Conservation (phyloP, 2,888 invertebrate genomes). For the Tuberolachnus salignus region DNA sequence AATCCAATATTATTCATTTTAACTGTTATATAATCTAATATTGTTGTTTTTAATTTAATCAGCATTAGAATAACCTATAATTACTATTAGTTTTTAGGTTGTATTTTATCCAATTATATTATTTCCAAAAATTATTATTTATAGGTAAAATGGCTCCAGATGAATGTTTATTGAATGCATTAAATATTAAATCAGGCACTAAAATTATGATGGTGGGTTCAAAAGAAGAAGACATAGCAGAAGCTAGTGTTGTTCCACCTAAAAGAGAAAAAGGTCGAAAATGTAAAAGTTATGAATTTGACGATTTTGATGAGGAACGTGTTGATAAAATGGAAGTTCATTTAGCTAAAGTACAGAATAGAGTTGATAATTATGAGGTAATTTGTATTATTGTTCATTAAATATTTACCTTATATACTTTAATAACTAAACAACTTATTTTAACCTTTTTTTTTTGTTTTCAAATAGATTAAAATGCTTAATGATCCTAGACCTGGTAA, state of each 20-base stretch:
- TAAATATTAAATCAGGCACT: constrained; percentile 83
- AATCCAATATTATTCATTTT: too few relatives aligned
- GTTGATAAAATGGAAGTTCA: constrained; percentile 74
- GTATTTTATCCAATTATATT: neutral
- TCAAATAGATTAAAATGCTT: constrained; percentile 70
- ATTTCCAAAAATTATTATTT: constrained; percentile 24
- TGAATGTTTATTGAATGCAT: constrained; percentile 73
- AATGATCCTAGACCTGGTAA: constrained; percentile 84
- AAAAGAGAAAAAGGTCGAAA: constrained; percentile 55
- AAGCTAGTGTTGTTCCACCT: constrained; percentile 79
- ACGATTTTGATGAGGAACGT: constrained; percentile 91
- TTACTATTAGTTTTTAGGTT: too few relatives aligned
- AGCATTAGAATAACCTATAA: too few relatives aligned
- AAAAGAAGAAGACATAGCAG: constrained; percentile 86
- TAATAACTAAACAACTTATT: neutral
- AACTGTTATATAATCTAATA: too few relatives aligned
- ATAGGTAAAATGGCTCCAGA: constrained; percentile 84
- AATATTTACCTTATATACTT: neutral
- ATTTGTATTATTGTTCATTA: constrained; percentile 10
- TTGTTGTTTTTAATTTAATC: too few relatives aligned
- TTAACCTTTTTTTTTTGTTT: too few relatives aligned
- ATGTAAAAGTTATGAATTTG: constrained; percentile 67
- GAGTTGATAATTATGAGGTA: constrained; percentile 81
- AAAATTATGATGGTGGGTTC: constrained; percentile 98
- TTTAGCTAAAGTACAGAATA: constrained; percentile 79